Evolutionary conservation across 2,797 vertebrate species (phyloP), one percentile per base, ranked within the genome.

Genomic region (Odontamblyopus lacepedii): DNA sequence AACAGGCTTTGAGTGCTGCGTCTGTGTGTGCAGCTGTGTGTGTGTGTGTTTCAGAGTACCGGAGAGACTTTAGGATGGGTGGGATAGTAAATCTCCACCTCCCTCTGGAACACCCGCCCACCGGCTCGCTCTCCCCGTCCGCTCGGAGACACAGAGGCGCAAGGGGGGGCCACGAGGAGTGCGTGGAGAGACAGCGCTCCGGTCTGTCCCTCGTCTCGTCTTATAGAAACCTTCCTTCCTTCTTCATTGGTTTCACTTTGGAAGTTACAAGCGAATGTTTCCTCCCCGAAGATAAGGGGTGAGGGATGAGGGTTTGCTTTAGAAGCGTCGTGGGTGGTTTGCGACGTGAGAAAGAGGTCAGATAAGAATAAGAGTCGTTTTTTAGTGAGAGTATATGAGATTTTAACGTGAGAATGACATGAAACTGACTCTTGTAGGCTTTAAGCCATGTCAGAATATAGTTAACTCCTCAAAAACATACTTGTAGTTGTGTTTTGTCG

Each of bases 1-100:
- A 92, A 87, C 90, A 89, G 81, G 72, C 76, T 23, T 23, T 87
- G 80, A 78, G 69, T 77, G 87, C 38, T 89, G 80, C 90, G 78
- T 82, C 81, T 83, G 76, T 64, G 80, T 77, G 87, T 71, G 81
- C 70, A 71, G 69, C 30, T 79, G 68, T 81, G 73, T 72, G 81
- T 81, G 77, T 79, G 88, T 80, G 83, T 75, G 81, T 84, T 81
- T 87, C 76, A 79, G 83, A 85, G 89, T 81, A 88, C 89, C 87
- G 88, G 90, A 80, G 90, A 90, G 92, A 87, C 67, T 94, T 44
- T 94, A 93, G 94, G 91, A 93, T 92, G 93, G 94, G 92, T 93
- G 95, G 95, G 95, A 95, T 86, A 88, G 90, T 85, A 92, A 93
- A 92, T 96, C 94, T 93, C 95, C 95, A 93, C 95, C 95, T 95